Evolutionary conservation across 2,113 vertebrate species (phyloP).

Genomic region (Eira barbara): DNA sequence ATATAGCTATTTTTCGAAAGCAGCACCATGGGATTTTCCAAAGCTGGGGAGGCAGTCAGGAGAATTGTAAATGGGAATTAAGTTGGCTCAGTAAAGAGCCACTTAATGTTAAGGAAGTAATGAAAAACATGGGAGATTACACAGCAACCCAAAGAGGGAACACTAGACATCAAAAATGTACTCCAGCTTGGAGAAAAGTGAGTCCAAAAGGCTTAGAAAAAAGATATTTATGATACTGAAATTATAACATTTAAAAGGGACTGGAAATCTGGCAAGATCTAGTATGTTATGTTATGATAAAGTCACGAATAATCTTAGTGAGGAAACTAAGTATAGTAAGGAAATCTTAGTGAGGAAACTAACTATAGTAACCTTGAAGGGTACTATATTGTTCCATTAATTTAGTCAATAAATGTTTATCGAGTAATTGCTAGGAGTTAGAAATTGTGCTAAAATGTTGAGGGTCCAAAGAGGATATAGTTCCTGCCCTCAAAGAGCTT

Average conservation of each 20-base stretch:
- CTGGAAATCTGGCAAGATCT: background rate
- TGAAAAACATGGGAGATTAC: background rate
- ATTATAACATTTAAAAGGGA: background rate
- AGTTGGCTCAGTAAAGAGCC: background rate
- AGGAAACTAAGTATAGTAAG: background rate
- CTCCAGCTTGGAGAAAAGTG: background rate
- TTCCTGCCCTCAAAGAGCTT: background rate
- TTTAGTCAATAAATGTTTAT: background rate
- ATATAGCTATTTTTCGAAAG: constrained; percentile 20
- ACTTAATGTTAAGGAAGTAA: background rate
- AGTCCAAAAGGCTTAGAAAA: background rate
- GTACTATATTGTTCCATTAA: background rate
- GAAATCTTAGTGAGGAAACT: background rate
- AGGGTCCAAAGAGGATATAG: background rate
- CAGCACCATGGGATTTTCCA: background rate
- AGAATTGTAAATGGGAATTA: background rate
- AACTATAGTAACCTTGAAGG: background rate
- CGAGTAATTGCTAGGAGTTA: background rate
- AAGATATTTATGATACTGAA: background rate
- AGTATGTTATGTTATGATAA: background rate
- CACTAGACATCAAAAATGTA: background rate
- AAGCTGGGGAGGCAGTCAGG: background rate
- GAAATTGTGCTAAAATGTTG: background rate
- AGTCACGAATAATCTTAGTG: background rate
- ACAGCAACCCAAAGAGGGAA: background rate